Evolutionary conservation across 2,113 vertebrate species (phyloP), one percentile per base, ranked within the genome.

Genomic region (Macquaria ambigua): DNA sequence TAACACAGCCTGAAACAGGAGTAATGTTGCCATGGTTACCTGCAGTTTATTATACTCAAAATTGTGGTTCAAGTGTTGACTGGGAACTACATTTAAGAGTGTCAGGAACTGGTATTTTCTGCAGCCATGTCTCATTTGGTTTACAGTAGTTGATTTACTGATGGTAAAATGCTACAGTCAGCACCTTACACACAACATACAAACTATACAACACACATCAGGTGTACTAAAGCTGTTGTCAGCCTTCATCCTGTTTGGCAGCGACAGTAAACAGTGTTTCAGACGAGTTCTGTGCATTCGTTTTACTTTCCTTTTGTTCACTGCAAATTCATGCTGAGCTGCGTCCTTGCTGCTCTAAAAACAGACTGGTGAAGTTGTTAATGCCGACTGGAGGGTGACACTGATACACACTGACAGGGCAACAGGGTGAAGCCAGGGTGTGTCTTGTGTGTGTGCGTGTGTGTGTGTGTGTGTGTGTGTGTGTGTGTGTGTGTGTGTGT

Each of bases 321-420:
- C 55, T 76, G 77, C 37, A 61, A 68, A 64, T 55, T 83, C 16
- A 8, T 23, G 58, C 31, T 21, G 56, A 55, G 56, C 68, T 75
- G 64, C 16, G 63, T 85, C 63, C 83, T 80, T 66, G 62, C 71
- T 77, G 88, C 61, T 86, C 86, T 87, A 81, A 87, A 88, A 89
- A 88, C 87, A 90, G 81, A 73, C 71, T 3, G 82, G 62, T 74
- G 79, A 82, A 79, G 64, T 70, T 83, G 69, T 73, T 83, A 73
- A 79, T 71, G 77, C 69, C 20, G 48, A 78, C 92, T 64, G 81
- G 72, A 90, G 92, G 88, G 59, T 83, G 91, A 93, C 84, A 77
- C 53, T 92, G 85, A 92, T 84, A 79, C 83, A 86, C 85, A 77
- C 15, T 86, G 93, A 90, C 90, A 90, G 63, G 66, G 55, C 58